Percentiles rank a stretch among this genome's conserved stretches.
Conservation (phyloP, 1,140 invertebrate genomes). For the Macrosteles quadrilineatus region DNA sequence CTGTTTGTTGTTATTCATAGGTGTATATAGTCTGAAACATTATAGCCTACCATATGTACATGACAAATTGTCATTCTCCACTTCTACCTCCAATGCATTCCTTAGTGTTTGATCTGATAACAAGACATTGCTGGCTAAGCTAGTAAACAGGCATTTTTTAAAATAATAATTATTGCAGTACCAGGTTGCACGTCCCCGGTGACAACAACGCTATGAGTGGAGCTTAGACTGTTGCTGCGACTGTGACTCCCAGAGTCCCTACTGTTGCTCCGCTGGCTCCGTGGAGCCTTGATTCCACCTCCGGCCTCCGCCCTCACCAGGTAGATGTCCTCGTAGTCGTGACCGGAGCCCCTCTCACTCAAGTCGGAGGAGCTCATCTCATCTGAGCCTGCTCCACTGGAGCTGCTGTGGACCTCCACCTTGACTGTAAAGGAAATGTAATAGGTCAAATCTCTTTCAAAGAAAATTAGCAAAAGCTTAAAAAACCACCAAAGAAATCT, state of each 20-base stretch:
- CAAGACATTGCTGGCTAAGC: too few species aligned
- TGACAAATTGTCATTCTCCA: too few species aligned
- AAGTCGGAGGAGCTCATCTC: slow-evolving; percentile 56
- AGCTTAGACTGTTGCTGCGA: slow-evolving; percentile 60
- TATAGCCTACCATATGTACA: too few species aligned
- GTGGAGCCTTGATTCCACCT: slow-evolving; percentile 1
- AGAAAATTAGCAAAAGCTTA: slow-evolving; percentile 26
- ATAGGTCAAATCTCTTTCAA: too few species aligned
- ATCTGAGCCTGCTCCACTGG: slow-evolving; percentile 57
- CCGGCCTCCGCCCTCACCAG: slow-evolving; percentile 59
- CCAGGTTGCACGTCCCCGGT: too few species aligned
- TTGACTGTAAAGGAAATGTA: slow-evolving; percentile 56
- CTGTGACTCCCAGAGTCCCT: slow-evolving; percentile 69
- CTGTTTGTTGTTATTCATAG: too few species aligned
- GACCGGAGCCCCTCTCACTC: slow-evolving; percentile 45
- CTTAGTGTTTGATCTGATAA: too few species aligned
- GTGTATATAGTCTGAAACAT: too few species aligned
- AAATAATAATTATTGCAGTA: too few species aligned
- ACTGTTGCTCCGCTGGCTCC: slow-evolving; percentile 43
- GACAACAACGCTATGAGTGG: slow-evolving; percentile 47
- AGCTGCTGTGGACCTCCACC: slow-evolving; percentile 65
- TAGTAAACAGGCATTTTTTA: too few species aligned
- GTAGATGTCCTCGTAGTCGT: slow-evolving; percentile 76
- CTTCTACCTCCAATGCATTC: too few species aligned
- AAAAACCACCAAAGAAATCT: too few species aligned